Percentiles rank a stretch among this genome's conserved stretches.
phyloP scores from a whole-genome alignment of 2,888 invertebrate species.

The Dendrolimus houi region DNA sequence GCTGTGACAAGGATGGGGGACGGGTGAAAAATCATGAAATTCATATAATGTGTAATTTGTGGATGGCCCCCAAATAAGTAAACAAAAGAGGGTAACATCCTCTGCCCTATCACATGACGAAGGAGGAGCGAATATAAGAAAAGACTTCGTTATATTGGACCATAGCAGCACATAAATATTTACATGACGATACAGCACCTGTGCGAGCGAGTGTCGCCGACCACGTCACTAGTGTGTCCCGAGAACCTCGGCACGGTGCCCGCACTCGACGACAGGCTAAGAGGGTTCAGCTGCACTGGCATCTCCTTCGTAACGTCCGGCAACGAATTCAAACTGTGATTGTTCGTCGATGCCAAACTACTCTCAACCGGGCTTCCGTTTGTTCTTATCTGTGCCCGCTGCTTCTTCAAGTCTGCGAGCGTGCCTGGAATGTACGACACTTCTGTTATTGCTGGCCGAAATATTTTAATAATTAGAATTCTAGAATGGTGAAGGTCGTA shows the following conservation, averaged over 20 bases:
- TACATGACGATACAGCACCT: constrained; percentile 87
- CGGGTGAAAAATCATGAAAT: too few relatives aligned
- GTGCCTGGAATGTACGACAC: constrained; percentile 75
- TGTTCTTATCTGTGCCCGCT: constrained; percentile 87
- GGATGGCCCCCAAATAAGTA: too few relatives aligned
- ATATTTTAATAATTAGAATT: too few relatives aligned
- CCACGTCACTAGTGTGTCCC: constrained; percentile 86
- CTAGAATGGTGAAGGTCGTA: too few relatives aligned
- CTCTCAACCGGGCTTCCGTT: constrained; percentile 77
- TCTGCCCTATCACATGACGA: constrained; percentile 8
- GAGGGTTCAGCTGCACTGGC: constrained; percentile 59
- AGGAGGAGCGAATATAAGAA: constrained; percentile 9
- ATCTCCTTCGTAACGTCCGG: constrained; percentile 60
- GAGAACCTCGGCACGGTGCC: constrained; percentile 78
- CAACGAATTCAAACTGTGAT: constrained; percentile 61
- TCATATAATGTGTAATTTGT: too few relatives aligned
- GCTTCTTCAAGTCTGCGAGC: constrained; percentile 94
- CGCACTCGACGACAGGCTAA: constrained; percentile 54
- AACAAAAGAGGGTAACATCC: too few relatives aligned
- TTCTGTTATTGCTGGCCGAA: constrained; percentile 1
- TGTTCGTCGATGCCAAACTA: constrained; percentile 56
- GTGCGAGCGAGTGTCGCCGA: constrained; percentile 82
- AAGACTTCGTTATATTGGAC: not conserved
- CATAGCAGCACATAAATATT: constrained; percentile 1
- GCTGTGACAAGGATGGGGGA: too few relatives aligned